phyloP scores from a whole-genome alignment of 2,888 invertebrate genomes.

The Agriopis leucophaearia region DNA sequence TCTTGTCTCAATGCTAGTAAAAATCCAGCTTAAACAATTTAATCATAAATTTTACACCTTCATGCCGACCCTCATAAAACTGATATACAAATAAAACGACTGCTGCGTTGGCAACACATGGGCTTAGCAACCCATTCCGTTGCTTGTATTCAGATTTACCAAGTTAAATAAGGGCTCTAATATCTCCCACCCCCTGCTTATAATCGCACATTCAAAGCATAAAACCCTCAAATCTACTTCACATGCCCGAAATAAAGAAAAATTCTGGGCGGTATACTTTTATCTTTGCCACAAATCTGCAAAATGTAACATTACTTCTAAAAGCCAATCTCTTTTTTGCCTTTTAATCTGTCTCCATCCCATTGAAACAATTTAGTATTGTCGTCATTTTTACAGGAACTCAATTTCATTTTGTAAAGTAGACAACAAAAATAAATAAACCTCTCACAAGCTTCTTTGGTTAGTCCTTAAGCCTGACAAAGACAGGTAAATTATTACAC shows the following conservation, averaged over 20 bases:
- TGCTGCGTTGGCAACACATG: slow-evolving; percentile 31
- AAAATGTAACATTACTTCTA: slow-evolving; percentile 19
- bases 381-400: slow-evolving; percentile 33
- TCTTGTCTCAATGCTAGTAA: not conserved
- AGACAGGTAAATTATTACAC: slow-evolving; percentile 45
- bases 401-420: slow-evolving; percentile 26
- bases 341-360: slow-evolving; percentile 25
- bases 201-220: slow-evolving; percentile 12
- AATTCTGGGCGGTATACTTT: slow-evolving; percentile 3
- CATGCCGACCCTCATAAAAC: slow-evolving; percentile 24
- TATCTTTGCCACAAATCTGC: slow-evolving; percentile 14
- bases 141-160: slow-evolving; percentile 24
- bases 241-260: slow-evolving; percentile 5
- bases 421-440: slow-evolving; percentile 26
- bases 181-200: not conserved
- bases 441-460: slow-evolving; percentile 23
- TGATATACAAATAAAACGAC: slow-evolving; percentile 12
- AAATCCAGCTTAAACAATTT: slow-evolving; percentile 5
- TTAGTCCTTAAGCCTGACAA: slow-evolving; percentile 41
- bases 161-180: slow-evolving; percentile 28
- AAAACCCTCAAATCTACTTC: slow-evolving; percentile 11
- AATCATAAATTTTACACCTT: slow-evolving; percentile 20
- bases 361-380: slow-evolving; percentile 32
- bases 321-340: slow-evolving; percentile 30
- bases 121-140: slow-evolving; percentile 25